Evolutionary conservation across 2,113 vertebrate species (phyloP), one percentile per base, ranked within the genome.

Genomic region (Sapayoa aenigma): DNA sequence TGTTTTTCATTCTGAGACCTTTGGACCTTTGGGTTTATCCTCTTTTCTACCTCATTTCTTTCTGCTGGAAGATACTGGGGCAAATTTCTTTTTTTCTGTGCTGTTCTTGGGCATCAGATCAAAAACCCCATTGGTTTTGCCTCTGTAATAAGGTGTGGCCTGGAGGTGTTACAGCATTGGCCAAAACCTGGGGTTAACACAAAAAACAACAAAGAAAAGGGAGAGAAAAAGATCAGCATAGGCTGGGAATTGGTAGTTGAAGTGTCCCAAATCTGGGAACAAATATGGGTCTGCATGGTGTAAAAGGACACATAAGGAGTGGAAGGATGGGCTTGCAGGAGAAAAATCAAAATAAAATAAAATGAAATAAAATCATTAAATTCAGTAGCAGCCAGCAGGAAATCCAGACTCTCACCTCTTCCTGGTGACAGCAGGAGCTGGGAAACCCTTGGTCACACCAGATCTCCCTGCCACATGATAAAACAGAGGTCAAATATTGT

Each of bases 381-480:
- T 39, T 65, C 13, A 46, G 50, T 66, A 46, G 7, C 20, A 59
- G 24, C 39, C 33, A 46, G 12, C 3, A 22, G 23, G 27, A n/a
- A 56, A 63, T 49, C 8, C 14, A 30, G 9, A 44, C 41, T 30
- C 52, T 73, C 66, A 18, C 14, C 15, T 56, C 23, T 25, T 50
- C 31, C 55, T 49, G 21, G 47, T 17, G 72, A n/a, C 25, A 22
- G 24, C 53, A 89, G 39, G 4, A 62, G 35, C 47, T 30, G 35
- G 16, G 15, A 41, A 22, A 2, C 7, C 19, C 27, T 55, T 49
- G 53, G 27, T 4, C 9, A 8, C 14, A 35, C 2, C 1, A 0
- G 13, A 25, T 44, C 55, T 59, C 31, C 60, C 28, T 30, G 28
- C 4, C 24, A 4, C 24, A 39, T 33, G 17, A 31, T 16, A 25